Conservation (phyloP, 2,797 vertebrate genomes). For the Sorex maritimensis region DNA sequence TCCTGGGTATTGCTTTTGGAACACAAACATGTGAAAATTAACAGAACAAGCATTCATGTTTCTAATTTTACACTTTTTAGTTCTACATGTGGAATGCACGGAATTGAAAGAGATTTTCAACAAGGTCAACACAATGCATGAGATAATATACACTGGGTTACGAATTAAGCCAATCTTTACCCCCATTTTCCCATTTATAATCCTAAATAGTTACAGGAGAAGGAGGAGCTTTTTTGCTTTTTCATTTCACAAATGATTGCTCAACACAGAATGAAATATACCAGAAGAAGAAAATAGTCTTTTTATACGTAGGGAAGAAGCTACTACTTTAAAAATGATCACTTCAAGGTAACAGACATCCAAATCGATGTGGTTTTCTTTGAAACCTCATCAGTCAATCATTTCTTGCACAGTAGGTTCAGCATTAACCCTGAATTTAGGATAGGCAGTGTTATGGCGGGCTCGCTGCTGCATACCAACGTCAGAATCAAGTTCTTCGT, state of each 20-base stretch:
- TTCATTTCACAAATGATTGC: slow-evolving; percentile 84
- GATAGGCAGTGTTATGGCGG: slow-evolving; percentile 83
- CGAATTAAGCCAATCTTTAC: slow-evolving; percentile 69
- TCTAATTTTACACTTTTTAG: slow-evolving; percentile 72
- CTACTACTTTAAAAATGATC: slow-evolving; percentile 83
- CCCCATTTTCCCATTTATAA: slow-evolving; percentile 74
- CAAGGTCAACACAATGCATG: slow-evolving; percentile 71
- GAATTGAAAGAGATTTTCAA: slow-evolving; percentile 75
- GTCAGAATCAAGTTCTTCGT: slow-evolving; percentile 86
- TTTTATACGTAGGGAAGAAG: slow-evolving; percentile 79
- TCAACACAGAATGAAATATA: slow-evolving; percentile 82
- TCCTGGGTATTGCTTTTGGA: slow-evolving; percentile 58
- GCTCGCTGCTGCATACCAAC: slow-evolving; percentile 83
- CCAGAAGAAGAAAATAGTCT: slow-evolving; percentile 83
- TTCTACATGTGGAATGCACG: slow-evolving; percentile 61
- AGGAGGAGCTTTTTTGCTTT: slow-evolving; percentile 58
- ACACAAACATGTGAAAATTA: slow-evolving; percentile 71
- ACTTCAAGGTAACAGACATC: slow-evolving; percentile 84
- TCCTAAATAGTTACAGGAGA: slow-evolving; percentile 46
- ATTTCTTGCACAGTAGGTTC: slow-evolving; percentile 85
- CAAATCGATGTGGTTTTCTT: slow-evolving; percentile 86
- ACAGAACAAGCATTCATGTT: slow-evolving; percentile 73
- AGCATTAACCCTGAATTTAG: slow-evolving; percentile 85
- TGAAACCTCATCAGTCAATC: slow-evolving; percentile 87
- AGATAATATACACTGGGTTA: slow-evolving; percentile 73